Evolutionary conservation across 2,113 vertebrate species (phyloP).

Genomic region (Hypocryptadius cinnamomeus): DNA sequence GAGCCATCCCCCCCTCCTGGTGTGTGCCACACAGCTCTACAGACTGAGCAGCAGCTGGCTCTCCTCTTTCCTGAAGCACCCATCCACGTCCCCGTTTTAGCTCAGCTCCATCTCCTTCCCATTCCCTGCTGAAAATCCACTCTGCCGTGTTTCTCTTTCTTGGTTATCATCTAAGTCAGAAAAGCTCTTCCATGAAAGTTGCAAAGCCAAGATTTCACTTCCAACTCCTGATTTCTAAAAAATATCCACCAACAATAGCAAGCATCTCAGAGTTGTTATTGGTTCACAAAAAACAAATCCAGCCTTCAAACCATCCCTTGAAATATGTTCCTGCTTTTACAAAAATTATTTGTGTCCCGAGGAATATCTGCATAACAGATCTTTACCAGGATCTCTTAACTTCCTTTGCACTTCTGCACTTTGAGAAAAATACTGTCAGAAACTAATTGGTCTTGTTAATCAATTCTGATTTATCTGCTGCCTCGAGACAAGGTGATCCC

Average conservation of each 20-base stretch:
- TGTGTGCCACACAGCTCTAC: neutral
- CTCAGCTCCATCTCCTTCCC: neutral
- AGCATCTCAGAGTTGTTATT: neutral
- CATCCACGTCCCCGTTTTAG: neutral
- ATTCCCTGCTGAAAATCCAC: neutral
- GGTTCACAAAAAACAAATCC: neutral
- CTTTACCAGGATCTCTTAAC: neutral
- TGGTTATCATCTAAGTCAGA: neutral
- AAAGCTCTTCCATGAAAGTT: neutral
- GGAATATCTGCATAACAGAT: neutral
- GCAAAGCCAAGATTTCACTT: neutral
- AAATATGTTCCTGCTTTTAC: neutral
- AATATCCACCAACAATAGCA: neutral
- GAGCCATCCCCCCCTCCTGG: neutral
- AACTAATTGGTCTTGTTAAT: neutral
- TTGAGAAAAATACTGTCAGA: neutral
- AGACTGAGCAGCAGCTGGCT: neutral
- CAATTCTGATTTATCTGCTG: neutral
- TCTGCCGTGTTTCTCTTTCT: neutral
- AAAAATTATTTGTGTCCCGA: neutral
- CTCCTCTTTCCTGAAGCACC: neutral
- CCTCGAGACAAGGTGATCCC: neutral
- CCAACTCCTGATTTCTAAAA: neutral
- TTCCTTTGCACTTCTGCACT: neutral
- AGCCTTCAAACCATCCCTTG: neutral